These are phyloP conservation scores for Dolomedes plantarius DNA, from an alignment of 2,888 invertebrate genomes.

Conservation along the genomic window DNA sequence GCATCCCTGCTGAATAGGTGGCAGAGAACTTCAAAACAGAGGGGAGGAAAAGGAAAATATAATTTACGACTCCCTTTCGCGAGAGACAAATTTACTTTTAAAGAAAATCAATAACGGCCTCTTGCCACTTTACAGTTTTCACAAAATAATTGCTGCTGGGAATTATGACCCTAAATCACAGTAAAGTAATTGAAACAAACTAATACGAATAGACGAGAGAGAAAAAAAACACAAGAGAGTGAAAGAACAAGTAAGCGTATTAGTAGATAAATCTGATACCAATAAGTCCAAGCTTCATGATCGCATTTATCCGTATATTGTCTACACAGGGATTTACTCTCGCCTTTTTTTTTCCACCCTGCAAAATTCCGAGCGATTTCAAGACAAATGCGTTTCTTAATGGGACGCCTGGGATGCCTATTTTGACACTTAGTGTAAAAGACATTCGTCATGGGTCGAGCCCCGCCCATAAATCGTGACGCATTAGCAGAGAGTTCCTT, in stretches of 20 bases:
- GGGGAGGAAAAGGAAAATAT: not conserved
- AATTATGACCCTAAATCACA: not conserved
- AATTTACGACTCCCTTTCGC: not conserved
- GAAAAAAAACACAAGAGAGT: no score
- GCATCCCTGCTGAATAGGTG: no score
- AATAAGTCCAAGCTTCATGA: not conserved
- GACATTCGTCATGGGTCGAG: slow-evolving; percentile 51
- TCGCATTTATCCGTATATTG: not conserved
- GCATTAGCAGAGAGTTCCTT: slow-evolving; percentile 34
- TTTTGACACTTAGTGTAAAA: slow-evolving; percentile 48
- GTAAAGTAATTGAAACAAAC: not conserved
- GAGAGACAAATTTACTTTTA: not conserved
- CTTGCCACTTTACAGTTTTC: slow-evolving; percentile 4
- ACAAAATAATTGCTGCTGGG: slow-evolving; percentile 4
- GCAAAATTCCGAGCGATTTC: slow-evolving; percentile 11
- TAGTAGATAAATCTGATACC: slow-evolving; percentile 7
- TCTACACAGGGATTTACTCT: not conserved
- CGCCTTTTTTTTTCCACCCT: not conserved
- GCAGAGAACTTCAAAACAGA: no score
- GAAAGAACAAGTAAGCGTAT: no score
- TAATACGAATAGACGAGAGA: not conserved
- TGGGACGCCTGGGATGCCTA: slow-evolving; percentile 48
- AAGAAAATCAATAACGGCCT: not conserved
- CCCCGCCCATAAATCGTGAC: slow-evolving; percentile 53
- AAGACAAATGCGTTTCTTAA: slow-evolving; percentile 65